Conservation (phyloP, 2,113 vertebrate genomes). For the Tiliqua scincoides region DNA sequence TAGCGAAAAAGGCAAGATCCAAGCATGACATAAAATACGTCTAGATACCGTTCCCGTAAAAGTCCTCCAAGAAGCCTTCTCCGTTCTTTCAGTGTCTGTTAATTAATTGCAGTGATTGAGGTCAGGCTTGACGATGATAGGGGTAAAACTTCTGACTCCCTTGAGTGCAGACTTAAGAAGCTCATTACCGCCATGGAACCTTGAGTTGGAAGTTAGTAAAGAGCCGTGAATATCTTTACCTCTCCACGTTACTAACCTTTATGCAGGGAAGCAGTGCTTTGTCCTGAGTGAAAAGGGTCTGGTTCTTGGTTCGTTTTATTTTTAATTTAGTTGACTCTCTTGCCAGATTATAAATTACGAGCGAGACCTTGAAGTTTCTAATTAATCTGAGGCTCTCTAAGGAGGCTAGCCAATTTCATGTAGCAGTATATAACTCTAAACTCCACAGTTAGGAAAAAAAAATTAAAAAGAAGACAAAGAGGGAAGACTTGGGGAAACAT, state of each 20-base stretch:
- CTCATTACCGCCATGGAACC: conserved; percentile 44
- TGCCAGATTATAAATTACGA: conserved; percentile 63
- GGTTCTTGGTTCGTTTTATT: conserved; percentile 1
- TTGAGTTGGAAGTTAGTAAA: conserved; percentile 10
- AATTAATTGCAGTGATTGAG: conserved; percentile 71
- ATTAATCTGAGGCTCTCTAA: conserved; percentile 57
- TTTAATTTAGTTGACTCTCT: conserved; percentile 40
- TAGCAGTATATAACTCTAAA: conserved; percentile 44
- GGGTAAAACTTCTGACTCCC: conserved; percentile 64
- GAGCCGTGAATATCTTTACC: conserved; percentile 35
- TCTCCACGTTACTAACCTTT: conserved; percentile 50
- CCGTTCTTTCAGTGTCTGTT: conserved; percentile 57
- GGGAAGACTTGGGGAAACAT: not conserved
- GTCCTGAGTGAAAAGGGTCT: conserved; percentile 19
- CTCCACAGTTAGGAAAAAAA: conserved; percentile 4
- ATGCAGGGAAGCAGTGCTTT: conserved; percentile 25
- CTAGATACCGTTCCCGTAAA: conserved; percentile 12
- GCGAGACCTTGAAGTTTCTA: conserved; percentile 50
- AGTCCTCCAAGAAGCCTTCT: conserved; percentile 44
- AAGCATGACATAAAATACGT: conserved; percentile 27
- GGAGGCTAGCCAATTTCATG: conserved; percentile 1
- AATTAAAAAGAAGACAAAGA: conserved; percentile 40
- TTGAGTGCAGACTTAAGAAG: conserved; percentile 49
- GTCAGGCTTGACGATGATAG: conserved; percentile 61
- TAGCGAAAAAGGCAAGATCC: not conserved